Percentiles rank a stretch among this genome's conserved stretches.
Evolutionary conservation across 2,888 invertebrate genomes (phyloP).

Genomic region (Kryphioiulus occultus): DNA sequence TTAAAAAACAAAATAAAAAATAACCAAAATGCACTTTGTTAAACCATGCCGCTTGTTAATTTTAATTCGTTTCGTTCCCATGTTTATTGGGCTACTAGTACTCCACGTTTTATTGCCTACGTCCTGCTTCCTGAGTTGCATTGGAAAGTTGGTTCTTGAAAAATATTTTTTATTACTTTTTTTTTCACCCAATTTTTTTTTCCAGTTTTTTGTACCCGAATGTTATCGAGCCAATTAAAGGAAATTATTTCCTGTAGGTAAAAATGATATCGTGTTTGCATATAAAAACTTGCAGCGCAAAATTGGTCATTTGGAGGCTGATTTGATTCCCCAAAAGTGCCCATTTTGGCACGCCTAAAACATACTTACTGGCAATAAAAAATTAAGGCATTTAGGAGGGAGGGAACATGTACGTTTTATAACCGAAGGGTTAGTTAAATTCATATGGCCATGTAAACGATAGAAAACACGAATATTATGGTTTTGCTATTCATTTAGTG

Average conservation of each 20-base stretch:
- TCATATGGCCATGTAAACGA: background rate
- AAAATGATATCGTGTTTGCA: background rate
- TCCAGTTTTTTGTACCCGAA: background rate
- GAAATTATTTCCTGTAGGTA: constrained; percentile 1
- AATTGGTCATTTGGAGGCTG: background rate
- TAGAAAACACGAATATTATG: background rate
- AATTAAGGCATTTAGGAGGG: background rate
- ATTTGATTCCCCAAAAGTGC: background rate
- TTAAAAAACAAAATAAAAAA: background rate
- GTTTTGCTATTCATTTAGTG: background rate
- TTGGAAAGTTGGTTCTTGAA: background rate
- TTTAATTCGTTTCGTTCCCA: background rate
- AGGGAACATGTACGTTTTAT: background rate
- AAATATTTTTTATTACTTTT: background rate
- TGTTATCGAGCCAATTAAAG: background rate
- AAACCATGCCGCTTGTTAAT: constrained; percentile 17
- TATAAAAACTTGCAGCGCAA: background rate
- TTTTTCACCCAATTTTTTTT: background rate
- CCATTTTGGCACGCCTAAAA: background rate
- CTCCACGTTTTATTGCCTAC: background rate
- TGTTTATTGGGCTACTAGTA: constrained; percentile 1
- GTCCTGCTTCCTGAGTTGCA: background rate
- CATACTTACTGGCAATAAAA: background rate
- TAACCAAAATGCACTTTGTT: background rate
- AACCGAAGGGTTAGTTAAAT: background rate